phyloP scores from a whole-genome alignment of 2,797 vertebrate genomes.

The Echiichthys vipera region DNA sequence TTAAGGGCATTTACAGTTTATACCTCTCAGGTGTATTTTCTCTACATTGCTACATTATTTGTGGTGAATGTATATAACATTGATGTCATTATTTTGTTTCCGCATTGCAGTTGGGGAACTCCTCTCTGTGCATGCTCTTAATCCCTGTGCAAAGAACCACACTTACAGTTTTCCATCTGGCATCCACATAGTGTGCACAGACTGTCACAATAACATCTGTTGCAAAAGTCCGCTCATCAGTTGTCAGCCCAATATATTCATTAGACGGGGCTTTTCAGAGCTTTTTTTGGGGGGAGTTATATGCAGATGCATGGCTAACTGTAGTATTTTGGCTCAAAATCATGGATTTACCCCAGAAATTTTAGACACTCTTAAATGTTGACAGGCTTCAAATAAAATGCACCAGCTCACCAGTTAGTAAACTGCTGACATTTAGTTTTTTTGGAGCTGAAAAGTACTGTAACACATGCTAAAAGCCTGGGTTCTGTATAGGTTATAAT shows the following conservation, averaged over 20 bases:
- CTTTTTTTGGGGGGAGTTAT: slow-evolving; percentile 18
- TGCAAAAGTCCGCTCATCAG: slow-evolving; percentile 45
- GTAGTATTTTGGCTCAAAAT: slow-evolving; percentile 20
- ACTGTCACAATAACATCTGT: slow-evolving; percentile 62
- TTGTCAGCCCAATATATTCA: slow-evolving; percentile 48
- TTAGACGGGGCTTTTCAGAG: slow-evolving; percentile 30
- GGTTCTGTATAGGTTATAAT: background rate
- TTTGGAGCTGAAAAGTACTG: background rate
- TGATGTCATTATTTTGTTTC: slow-evolving; percentile 15
- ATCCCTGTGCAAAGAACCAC: slow-evolving; percentile 37
- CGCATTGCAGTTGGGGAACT: slow-evolving; percentile 19
- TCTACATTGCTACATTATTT: background rate
- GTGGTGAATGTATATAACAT: background rate
- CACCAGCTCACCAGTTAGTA: background rate
- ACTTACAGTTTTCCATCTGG: slow-evolving; percentile 54
- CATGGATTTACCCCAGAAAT: slow-evolving; percentile 7
- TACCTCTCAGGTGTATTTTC: background rate
- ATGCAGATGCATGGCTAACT: slow-evolving; percentile 2
- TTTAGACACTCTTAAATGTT: slow-evolving; percentile 2
- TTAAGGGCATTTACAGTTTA: slow-evolving; percentile 9
- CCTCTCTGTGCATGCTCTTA: slow-evolving; percentile 30
- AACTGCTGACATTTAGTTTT: background rate
- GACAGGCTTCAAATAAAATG: background rate
- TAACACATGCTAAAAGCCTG: background rate
- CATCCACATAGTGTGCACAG: slow-evolving; percentile 19